phyloP scores from a whole-genome alignment of 2,888 invertebrate species.

The Acanthopleura granulata region DNA sequence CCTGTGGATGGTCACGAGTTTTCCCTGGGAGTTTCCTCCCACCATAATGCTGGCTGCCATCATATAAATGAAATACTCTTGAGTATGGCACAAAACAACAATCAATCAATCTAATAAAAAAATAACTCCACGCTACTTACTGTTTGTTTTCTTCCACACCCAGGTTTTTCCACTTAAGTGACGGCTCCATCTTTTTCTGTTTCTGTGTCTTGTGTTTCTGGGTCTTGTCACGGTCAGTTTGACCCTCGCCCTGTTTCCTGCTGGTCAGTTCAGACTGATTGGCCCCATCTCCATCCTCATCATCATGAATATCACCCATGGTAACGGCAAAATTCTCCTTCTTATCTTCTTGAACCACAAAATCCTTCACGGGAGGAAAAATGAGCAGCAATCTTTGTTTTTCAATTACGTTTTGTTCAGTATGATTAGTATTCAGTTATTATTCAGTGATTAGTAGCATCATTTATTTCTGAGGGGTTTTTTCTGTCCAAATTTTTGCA shows the following conservation, averaged over 20 bases:
- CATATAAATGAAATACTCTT: too few species aligned
- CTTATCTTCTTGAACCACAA: slow-evolving; percentile 30
- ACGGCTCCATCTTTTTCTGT: slow-evolving; percentile 63
- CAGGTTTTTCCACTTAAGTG: slow-evolving; percentile 65
- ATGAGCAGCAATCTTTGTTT: too few species aligned
- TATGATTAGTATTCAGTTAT: too few species aligned
- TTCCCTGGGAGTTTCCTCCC: too few species aligned
- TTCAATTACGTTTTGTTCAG: too few species aligned
- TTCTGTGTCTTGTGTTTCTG: slow-evolving; percentile 46
- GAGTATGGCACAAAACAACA: too few species aligned
- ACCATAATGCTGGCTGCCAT: too few species aligned
- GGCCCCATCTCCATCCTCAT: slow-evolving; percentile 34
- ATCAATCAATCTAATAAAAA: too few species aligned
- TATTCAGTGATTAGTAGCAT: too few species aligned
- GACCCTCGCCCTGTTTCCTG: slow-evolving; percentile 34
- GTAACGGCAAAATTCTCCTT: slow-evolving; percentile 40
- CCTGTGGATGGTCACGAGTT: too few species aligned
- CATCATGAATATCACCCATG: slow-evolving; percentile 41
- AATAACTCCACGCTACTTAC: slow-evolving; percentile 23
- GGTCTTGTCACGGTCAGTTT: slow-evolving; percentile 48
- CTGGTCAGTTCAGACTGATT: slow-evolving; percentile 33
- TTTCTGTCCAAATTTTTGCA: too few species aligned
- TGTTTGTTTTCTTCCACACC: slow-evolving; percentile 59
- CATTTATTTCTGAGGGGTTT: too few species aligned
- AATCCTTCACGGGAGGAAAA: not conserved